Evolutionary conservation across 1,140 invertebrate species (phyloP).

Genomic region (Heliconius nattereri): DNA sequence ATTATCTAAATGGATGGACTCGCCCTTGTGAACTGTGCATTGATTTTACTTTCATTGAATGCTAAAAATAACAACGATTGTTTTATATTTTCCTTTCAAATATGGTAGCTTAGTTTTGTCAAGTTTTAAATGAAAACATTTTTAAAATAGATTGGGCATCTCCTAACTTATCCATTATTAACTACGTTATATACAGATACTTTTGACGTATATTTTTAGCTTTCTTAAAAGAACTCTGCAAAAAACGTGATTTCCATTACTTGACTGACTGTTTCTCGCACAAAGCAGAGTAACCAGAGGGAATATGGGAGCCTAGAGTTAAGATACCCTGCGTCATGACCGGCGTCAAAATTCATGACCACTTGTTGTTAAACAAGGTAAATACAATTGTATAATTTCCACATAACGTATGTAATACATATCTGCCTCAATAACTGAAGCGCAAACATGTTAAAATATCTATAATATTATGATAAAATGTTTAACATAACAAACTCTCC

Average conservation of each 20-base stretch:
- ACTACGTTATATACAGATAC: background rate
- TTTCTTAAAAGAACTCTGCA: too few relatives aligned
- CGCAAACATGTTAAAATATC: background rate
- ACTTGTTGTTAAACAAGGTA: too few relatives aligned
- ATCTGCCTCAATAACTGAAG: background rate
- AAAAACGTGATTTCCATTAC: too few relatives aligned
- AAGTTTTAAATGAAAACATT: background rate
- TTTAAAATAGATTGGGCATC: background rate
- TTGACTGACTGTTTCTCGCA: too few relatives aligned
- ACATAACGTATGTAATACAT: background rate
- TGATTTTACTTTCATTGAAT: constrained; percentile 8
- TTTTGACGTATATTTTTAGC: too few relatives aligned
- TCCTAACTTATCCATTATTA: background rate
- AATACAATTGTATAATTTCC: background rate
- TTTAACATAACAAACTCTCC: constrained; percentile 16
- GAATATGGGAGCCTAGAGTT: too few relatives aligned
- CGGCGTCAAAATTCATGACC: too few relatives aligned
- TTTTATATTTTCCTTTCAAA: background rate
- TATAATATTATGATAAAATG: constrained; percentile 11
- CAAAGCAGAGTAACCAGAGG: too few relatives aligned
- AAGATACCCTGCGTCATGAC: too few relatives aligned
- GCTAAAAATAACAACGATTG: background rate
- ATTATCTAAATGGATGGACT: constrained; percentile 13
- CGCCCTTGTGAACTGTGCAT: constrained; percentile 10
- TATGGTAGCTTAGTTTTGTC: background rate